phyloP scores from a whole-genome alignment of 2,888 invertebrate species.

The Hermaeophaga mercurialis region DNA sequence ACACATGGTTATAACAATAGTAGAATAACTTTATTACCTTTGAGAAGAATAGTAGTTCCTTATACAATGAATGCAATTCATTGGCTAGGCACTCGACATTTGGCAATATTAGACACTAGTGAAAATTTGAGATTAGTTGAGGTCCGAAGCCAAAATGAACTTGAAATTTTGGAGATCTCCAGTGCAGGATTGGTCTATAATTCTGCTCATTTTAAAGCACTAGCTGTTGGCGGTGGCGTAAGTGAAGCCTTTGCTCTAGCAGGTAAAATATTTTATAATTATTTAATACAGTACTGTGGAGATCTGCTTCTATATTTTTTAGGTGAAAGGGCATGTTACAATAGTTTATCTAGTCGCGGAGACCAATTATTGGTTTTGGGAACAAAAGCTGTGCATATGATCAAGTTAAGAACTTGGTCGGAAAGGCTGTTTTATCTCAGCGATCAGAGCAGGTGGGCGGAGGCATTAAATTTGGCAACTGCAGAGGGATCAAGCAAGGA shows the following conservation, averaged over 20 bases:
- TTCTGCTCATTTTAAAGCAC: slow-evolving; percentile 85
- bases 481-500: slow-evolving; percentile 59
- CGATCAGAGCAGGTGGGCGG: slow-evolving; percentile 63
- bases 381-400: slow-evolving; percentile 63
- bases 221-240: slow-evolving; percentile 95
- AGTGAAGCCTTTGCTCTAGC: slow-evolving; percentile 78
- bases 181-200: slow-evolving; percentile 83
- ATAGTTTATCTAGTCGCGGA: slow-evolving; percentile 70
- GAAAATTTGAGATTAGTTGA: slow-evolving; percentile 90
- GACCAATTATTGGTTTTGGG: slow-evolving; percentile 75
- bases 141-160: slow-evolving; percentile 84
- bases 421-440: slow-evolving; percentile 69
- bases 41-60: slow-evolving; percentile 72
- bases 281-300: too few species aligned
- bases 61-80: slow-evolving; percentile 78
- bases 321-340: slow-evolving; percentile 73
- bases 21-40: slow-evolving; percentile 62
- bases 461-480: slow-evolving; percentile 63
- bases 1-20: slow-evolving; percentile 61
- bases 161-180: slow-evolving; percentile 81
- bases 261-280: slow-evolving; percentile 52
- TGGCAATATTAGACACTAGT: slow-evolving; percentile 83
- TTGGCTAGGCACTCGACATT: slow-evolving; percentile 81
- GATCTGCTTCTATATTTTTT: slow-evolving; percentile 8
- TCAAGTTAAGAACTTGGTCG: slow-evolving; percentile 69